Evolutionary conservation across 2,888 invertebrate genomes (phyloP).

Genomic region (Brenthis hecate): DNA sequence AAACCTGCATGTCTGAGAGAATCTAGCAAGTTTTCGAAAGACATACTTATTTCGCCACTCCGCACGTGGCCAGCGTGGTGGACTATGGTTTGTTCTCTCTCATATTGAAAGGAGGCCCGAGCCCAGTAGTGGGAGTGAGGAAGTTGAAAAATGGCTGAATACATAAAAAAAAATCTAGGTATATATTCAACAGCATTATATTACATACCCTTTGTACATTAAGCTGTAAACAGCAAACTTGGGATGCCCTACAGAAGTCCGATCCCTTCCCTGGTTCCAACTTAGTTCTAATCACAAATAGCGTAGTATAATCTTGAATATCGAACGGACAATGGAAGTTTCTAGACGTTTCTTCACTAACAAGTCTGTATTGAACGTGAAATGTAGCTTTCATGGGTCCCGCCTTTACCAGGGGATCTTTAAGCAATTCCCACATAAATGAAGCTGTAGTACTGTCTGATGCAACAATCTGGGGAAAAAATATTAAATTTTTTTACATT

Average conservation of each 20-base stretch:
- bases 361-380: conserved; percentile 62
- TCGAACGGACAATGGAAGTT: conserved; percentile 88
- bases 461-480: conserved; percentile 80
- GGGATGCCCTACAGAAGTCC: conserved; percentile 94
- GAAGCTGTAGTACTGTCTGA: conserved; percentile 89
- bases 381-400: conserved; percentile 76
- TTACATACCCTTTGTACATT: conserved; percentile 84
- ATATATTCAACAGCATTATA: neutral
- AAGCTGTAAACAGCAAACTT: conserved; percentile 91
- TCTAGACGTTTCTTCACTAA: conserved; percentile 61
- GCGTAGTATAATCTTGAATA: conserved; percentile 91
- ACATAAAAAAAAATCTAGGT: neutral
- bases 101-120: too few relatives aligned
- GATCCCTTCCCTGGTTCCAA: conserved; percentile 90
- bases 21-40: too few relatives aligned
- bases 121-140: too few relatives aligned
- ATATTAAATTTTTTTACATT: neutral
- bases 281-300: conserved; percentile 90
- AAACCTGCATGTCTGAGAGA: too few relatives aligned
- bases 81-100: too few relatives aligned
- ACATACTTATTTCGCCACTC: too few relatives aligned
- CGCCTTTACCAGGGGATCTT: conserved; percentile 83
- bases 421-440: conserved; percentile 91
- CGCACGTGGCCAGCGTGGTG: too few relatives aligned
- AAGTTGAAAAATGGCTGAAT: too few relatives aligned